A percentile compares a stretch with the other conserved stretches of the same genome.
Conservation (phyloP, 2,113 vertebrate species). For the Phrynosoma platyrhinos region DNA sequence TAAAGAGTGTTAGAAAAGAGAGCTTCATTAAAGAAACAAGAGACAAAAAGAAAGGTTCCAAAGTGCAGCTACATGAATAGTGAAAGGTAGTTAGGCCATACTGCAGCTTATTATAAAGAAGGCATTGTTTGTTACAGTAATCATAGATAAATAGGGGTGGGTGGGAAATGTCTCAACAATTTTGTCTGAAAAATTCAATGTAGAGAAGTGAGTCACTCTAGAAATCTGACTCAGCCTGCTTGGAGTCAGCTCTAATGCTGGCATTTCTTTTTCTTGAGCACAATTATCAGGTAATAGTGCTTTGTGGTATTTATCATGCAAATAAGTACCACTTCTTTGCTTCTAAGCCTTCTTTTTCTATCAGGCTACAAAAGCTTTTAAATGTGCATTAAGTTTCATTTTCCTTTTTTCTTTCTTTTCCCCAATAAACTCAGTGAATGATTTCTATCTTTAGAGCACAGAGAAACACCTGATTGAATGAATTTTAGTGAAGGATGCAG, state of each 20-base stretch:
- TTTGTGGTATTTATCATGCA: conserved; percentile 11
- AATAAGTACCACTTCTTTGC: background rate
- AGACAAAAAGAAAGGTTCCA: conserved; percentile 22
- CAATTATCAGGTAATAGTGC: background rate
- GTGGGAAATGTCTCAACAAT: conserved; percentile 3
- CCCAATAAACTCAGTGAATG: background rate
- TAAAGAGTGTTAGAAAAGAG: conserved; percentile 37
- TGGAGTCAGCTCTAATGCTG: background rate
- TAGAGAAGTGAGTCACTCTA: background rate
- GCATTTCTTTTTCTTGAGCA: accelerated
- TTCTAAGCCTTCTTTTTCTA: conserved; percentile 9
- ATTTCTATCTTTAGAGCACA: background rate
- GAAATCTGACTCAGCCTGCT: background rate
- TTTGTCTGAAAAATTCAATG: background rate
- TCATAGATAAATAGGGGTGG: conserved; percentile 5
- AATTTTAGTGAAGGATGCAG: background rate
- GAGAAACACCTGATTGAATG: background rate
- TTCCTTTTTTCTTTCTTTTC: background rate
- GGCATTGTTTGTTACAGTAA: conserved; percentile 28
- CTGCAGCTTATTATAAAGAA: conserved; percentile 36
- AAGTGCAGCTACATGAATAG: conserved; percentile 34
- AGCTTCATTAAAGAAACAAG: conserved; percentile 49
- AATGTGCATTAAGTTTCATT: background rate
- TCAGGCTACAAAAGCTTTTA: conserved; percentile 15
- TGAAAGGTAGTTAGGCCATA: conserved; percentile 28